Evolutionary conservation across 2,113 vertebrate species (phyloP), one percentile per base, ranked within the genome.

Genomic region (Ptilorrhoa leucosticta): DNA sequence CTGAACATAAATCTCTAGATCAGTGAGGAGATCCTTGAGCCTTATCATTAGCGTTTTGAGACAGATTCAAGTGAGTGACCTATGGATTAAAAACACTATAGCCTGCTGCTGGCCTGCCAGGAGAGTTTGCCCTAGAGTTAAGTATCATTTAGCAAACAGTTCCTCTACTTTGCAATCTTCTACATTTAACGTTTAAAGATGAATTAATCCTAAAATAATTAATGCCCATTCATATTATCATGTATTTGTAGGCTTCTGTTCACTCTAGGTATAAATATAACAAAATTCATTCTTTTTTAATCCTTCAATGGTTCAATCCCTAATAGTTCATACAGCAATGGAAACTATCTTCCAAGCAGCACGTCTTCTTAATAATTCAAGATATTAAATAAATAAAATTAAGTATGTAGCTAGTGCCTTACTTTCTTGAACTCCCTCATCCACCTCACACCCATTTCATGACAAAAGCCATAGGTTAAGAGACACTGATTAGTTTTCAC

Each of bases 341-440:
- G 73, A 89, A 96, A 71, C 48, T 86, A 28, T 87, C 54, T 88
- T 82, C 28, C 47, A 63, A 90, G 44, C 13, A 70, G 35, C 58
- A 94, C 76, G 21, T 83, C 65, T 96, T 80, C 96, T 98, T 78
- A 97, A 97, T 97, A 97, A 97, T 96, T 96, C 81, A 97, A 30
- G 80, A 45, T 85, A 77, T 76, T 96, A 96, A 97, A 97, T 96
- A 97, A 96, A 93, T 96, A 93, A 96, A 95, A 91, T n/a, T 12
- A 75, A 93, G 68, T 87, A 88, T 60, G 22, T n/a, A 90, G 24
- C 45, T 1, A 0, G 39, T 84, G 84, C 50, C 94, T 90, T 91
- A 83, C 92, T 96, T 95, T 76, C 85, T 66, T 90, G 63, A 95
- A 89, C 42, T 91, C 9, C 4, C 51, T 90, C 56, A 58, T 92